A percentile compares a stretch with the other conserved stretches of the same genome.
Evolutionary conservation across 2,113 vertebrate species (phyloP).

Genomic region (Dissostichus mawsoni): DNA sequence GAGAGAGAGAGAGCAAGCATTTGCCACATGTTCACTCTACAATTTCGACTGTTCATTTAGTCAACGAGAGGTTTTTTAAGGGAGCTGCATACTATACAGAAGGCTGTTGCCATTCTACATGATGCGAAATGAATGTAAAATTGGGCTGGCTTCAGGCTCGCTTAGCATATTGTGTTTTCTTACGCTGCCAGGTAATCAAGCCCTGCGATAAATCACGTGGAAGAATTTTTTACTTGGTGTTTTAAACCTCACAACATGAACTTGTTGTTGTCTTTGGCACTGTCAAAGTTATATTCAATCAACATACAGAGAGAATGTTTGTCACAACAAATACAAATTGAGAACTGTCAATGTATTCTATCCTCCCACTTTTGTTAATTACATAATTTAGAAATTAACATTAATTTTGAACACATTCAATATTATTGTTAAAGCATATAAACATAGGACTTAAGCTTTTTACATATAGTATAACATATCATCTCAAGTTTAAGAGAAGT

Average conservation of each 20-base stretch:
- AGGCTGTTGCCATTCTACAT: conserved; percentile 51
- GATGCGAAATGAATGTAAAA: conserved; percentile 65
- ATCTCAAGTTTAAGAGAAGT: not conserved
- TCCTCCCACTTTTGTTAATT: not conserved
- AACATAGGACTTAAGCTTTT: not conserved
- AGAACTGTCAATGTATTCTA: not conserved
- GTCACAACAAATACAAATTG: not conserved
- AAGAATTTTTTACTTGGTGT: not conserved
- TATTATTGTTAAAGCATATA: not conserved
- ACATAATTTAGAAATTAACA: not conserved
- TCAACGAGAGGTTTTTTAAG: conserved; percentile 55
- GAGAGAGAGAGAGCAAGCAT: conserved; percentile 64
- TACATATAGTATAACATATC: not conserved
- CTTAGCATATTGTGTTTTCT: conserved; percentile 50
- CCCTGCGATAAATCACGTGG: conserved; percentile 39
- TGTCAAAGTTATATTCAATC: not conserved
- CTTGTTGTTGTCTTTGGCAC: not conserved
- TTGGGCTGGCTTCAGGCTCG: conserved; percentile 40
- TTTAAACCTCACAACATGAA: not conserved
- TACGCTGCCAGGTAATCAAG: conserved; percentile 61
- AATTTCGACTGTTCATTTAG: conserved; percentile 62
- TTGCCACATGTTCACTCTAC: conserved; percentile 73
- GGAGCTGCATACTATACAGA: conserved; percentile 32
- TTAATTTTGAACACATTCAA: not conserved
- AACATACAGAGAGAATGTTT: not conserved